phyloP scores from a whole-genome alignment of 2,113 vertebrate genomes.

The Melanotaenia duboulayi region DNA sequence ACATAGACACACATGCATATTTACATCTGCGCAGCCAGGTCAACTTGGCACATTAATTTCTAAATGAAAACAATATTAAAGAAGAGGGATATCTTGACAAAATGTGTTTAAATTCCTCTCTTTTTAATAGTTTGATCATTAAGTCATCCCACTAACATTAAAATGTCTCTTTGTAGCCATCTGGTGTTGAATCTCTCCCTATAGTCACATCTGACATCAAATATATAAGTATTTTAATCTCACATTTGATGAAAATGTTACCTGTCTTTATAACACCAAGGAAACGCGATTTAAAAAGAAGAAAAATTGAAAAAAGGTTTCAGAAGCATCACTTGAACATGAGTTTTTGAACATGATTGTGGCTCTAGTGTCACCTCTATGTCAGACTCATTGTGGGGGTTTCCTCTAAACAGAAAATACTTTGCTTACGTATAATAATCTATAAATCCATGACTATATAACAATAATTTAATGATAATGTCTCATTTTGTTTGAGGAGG shows the following conservation, averaged over 20 bases:
- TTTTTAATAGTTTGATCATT: neutral
- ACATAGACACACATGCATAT: constrained; percentile 18
- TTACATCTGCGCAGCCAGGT: constrained; percentile 28
- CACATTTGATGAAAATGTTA: neutral
- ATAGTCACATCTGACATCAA: neutral
- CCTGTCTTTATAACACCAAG: neutral
- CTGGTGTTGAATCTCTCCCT: neutral
- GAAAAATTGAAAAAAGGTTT: neutral
- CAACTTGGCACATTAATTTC: constrained; percentile 26
- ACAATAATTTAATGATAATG: neutral
- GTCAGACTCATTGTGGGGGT: neutral
- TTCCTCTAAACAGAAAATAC: neutral
- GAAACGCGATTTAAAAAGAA: neutral
- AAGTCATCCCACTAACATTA: neutral
- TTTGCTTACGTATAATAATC: neutral
- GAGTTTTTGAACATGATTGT: constrained; percentile 2
- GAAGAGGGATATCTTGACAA: neutral
- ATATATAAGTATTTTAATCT: neutral
- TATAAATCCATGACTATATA: neutral
- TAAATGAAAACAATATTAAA: constrained; percentile 1
- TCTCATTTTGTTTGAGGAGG: constrained; percentile 17
- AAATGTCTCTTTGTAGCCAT: neutral
- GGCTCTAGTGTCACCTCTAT: neutral
- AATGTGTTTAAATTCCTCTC: neutral
- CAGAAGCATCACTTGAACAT: neutral